These are phyloP conservation scores for Acropora yongei DNA, from an alignment of 64 coral and sea anemone species.

Conservation along the genomic window DNA sequence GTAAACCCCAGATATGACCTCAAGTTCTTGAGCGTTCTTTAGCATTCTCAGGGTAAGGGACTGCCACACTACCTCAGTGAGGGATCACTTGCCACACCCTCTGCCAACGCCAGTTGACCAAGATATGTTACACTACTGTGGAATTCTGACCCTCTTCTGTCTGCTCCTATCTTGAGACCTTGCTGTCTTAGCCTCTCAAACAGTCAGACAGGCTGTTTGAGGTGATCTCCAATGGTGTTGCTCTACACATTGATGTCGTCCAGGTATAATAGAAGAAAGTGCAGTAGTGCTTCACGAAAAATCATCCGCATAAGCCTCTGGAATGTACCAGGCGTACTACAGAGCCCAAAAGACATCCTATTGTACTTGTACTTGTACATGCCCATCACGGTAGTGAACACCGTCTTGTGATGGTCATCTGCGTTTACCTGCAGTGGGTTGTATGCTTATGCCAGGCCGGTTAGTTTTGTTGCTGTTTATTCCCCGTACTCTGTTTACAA, in stretches of 20 bases:
- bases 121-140: conserved; percentile 28
- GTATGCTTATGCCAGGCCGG: conserved; percentile 20
- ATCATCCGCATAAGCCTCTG: conserved; percentile 47
- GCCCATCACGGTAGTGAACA: conserved; percentile 51
- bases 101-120: conserved; percentile 49
- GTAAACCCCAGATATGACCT: conserved; percentile 68
- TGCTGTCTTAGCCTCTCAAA: not conserved
- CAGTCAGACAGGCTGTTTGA: not conserved
- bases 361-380: conserved; percentile 32
- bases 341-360: conserved; percentile 25
- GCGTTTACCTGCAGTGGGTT: conserved; percentile 28
- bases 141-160: conserved; percentile 57
- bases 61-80: conserved; percentile 5
- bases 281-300: conserved; percentile 28
- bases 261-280: conserved; percentile 38
- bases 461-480: too few relatives aligned
- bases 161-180: not conserved
- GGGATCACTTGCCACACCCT: conserved; percentile 38
- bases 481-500: too few relatives aligned
- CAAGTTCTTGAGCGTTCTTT: conserved; percentile 7
- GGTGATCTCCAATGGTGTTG: conserved; percentile 7
- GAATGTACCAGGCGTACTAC: conserved; percentile 41
- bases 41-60: conserved; percentile 39
- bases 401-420: conserved; percentile 48
- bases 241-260: conserved; percentile 53